Percentiles rank a stretch among this genome's conserved stretches.
These are phyloP conservation scores for Brachyhypopomus occidentalis DNA, from an alignment of 2,113 vertebrate genomes.

Conservation along the genomic window DNA sequence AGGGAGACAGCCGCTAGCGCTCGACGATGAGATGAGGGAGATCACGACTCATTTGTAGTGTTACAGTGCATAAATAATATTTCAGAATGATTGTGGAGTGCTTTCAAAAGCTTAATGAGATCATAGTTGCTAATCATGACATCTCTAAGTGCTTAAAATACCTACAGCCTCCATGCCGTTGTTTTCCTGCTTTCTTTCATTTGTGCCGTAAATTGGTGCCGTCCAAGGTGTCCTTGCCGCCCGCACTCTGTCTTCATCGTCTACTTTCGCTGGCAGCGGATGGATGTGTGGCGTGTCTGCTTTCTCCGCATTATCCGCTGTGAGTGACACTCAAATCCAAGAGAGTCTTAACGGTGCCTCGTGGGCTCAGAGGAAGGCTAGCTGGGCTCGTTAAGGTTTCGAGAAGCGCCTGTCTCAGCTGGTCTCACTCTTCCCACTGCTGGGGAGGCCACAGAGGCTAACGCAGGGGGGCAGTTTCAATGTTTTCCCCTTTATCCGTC, in stretches of 20 bases:
- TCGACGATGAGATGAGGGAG: not conserved
- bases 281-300: conserved; percentile 62
- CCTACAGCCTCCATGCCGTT: not conserved
- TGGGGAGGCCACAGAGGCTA: conserved; percentile 11
- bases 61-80: too few species aligned
- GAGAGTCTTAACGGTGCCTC: conserved; percentile 43
- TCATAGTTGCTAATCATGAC: conserved; percentile 20
- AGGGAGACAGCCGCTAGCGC: not conserved
- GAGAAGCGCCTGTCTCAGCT: not conserved
- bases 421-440: conserved; percentile 20
- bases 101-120: not conserved
- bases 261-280: conserved; percentile 70
- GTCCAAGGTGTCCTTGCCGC: conserved; percentile 61
- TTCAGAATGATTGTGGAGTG: too few species aligned
- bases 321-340: conserved; percentile 52
- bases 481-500: not conserved
- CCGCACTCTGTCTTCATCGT: conserved; percentile 74
- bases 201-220: conserved; percentile 67
- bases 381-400: conserved; percentile 33
- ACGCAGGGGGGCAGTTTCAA: not conserved
- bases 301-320: conserved; percentile 57
- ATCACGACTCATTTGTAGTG: not conserved
- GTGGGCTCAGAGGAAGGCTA: conserved; percentile 5
- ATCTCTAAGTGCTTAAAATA: conserved; percentile 21
- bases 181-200: conserved; percentile 39